phyloP scores from a whole-genome alignment of 2,797 vertebrate genomes.

The Coluber constrictor region DNA sequence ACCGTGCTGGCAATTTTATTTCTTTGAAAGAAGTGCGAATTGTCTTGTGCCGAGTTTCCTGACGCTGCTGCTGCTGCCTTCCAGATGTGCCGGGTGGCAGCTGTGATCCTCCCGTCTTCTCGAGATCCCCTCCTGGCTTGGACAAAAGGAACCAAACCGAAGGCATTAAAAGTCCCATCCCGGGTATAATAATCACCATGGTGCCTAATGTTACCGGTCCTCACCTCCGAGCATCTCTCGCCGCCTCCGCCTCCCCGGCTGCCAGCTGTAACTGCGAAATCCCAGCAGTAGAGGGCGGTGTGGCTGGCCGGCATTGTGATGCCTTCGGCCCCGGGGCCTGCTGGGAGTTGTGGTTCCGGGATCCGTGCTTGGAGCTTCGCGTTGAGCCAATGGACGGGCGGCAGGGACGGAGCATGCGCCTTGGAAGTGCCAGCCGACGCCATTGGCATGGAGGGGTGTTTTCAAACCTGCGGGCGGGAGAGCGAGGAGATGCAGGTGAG shows the following conservation, averaged over 20 bases:
- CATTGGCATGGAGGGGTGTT: not conserved
- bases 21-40: not conserved
- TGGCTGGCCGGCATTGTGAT: conserved; percentile 9
- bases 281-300: not conserved
- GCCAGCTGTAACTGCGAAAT: not conserved
- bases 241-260: not conserved
- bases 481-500: rapidly evolving
- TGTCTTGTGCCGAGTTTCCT: not conserved
- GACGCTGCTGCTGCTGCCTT: not conserved
- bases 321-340: not conserved
- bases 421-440: not conserved
- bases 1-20: not conserved
- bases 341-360: conserved; percentile 14
- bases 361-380: not conserved
- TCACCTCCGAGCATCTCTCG: too few species aligned
- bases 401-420: not conserved
- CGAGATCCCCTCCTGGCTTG: not conserved
- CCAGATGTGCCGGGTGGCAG: not conserved
- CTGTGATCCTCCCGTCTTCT: not conserved
- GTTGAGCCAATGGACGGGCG: too few species aligned
- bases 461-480: not conserved
- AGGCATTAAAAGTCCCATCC: not conserved
- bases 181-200: not conserved
- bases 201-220: not conserved
- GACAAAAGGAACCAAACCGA: not conserved